Evolutionary conservation across 2,113 vertebrate species (phyloP), one percentile per base, ranked within the genome.

Genomic region (Recurvirostra avosetta): DNA sequence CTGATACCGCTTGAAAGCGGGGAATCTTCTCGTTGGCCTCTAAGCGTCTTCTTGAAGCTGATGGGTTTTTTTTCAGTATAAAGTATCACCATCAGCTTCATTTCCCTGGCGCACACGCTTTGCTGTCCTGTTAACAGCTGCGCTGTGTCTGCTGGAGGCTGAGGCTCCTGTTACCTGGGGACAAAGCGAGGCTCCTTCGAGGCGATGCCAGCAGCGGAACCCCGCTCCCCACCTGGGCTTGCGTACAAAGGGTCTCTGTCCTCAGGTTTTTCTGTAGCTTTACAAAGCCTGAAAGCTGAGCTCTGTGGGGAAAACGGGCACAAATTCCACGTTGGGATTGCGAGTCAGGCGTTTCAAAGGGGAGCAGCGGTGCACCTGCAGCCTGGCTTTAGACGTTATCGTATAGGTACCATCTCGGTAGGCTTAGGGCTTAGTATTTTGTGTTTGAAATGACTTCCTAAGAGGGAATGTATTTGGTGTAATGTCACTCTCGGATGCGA

Each of bases 211-310:
- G 36, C 90, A 90, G 68, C 80, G 12, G 63, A 53, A 63, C 75
- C 90, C 63, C 55, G 94, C 79, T 95, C 73, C 90, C 90, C 79
- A 95, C 92, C 94, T 72, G 94, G 96, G 55, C 73, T 26, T 9
- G 12, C 16, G 22, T 50, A 98, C 97, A 98, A 97, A 97, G 87
- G 89, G n/a, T 27, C 95, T 90, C 97, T 97, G 96, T 98, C 59
- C 88, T 74, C 49, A 5, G 68, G 38, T 66, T 87, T 93, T 94
- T 95, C 45, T 73, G 43, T 50, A 50, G 53, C 75, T 94, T 82
- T 79, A 58, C 87, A 61, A 49, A 96, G 86, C 52, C 85, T 92
- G 96, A 96, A 97, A 98, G 88, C 67, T 36, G 94, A 98, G 92
- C 97, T 68, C 75, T 68, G 87, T 87, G 76, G 68, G 87, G 93